Base-by-base conservation (phyloP, 2,797 vertebrate species). In the Heteromormyrus szaboi region DNA sequence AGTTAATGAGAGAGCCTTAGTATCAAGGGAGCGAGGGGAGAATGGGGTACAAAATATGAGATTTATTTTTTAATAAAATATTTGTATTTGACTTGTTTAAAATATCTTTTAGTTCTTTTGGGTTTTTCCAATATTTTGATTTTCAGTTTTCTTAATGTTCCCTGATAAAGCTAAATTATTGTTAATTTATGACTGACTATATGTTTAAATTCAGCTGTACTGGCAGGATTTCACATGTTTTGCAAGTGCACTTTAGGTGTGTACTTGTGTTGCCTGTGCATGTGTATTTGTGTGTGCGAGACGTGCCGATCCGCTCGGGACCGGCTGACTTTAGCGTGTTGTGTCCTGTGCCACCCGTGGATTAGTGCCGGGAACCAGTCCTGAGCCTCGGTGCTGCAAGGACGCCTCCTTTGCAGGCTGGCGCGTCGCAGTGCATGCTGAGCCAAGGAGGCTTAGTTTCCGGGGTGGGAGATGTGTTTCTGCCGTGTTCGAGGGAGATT, bases 401-500 rank as follows among this genome's bases (percentile, higher is more conserved):
- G 33, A 7, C 6, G 2, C 29, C 17, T 1, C 14, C 29, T 41
- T 37, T 17, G 25, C 29, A 0, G 29, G 65, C 33, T 41, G 68
- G 68, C 68, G 5, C 4, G 4, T 19, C 2, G 4, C 72, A 19
- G 5, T 4, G 72, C 37, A 2, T 0, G 5, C 5, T 2, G 0
- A 8, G 72, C 33, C 68, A 19, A 14, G 68, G 33, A 37, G 4
- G 14, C 2, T 19, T 25, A 37, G 14, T n/a, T 19, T 41, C 72
- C 72, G 14, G 25, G 5, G 33, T 17, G 37, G 37, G 37, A 8
- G 4, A 79, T 25, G 72, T 19, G 72, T 79, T 44, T 6, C 72
- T 79, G 90, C 88, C 91, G 91, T 90, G 92, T 91, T 91, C 88
- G 72, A 90, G 88, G 65, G 91, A 87, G 87, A 85, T 22, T 54